Base-by-base conservation (phyloP, 2,888 invertebrate genomes). In the Euplexia lucipara region DNA sequence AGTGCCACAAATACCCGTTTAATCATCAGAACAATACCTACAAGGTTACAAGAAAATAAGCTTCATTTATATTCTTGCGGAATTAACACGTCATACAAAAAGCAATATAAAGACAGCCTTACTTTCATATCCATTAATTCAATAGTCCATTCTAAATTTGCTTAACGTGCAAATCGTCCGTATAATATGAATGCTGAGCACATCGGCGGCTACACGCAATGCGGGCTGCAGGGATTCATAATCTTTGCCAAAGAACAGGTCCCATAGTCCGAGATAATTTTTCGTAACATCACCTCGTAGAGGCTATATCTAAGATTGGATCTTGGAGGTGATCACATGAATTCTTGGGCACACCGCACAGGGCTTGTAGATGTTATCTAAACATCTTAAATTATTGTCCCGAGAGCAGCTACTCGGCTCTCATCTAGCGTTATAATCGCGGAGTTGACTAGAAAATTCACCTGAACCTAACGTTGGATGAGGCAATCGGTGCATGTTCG, bases 331-430 rank as follows among this genome's bases (percentile, higher is more conserved):
- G 94, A 94, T 92, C 94, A 91, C 94, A 92, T 94, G 94, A 92
- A 94, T 94, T 92, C 94, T 88, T 91, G 89, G 86, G 92, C 92
- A 92, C 91, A 91, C 90, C 91, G 91, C 88, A 86, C 89, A 84
- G 85, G 80, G 80, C 94, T 91, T 94, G 94, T 95, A 94, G 94
- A 95, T 95, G 84, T 80, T 94, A 94, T 95, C 95, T 91, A 88
- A 91, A 93, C 92, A 92, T 92, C 93, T 95, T 95, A 94, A 94
- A 93, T 94, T 94, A 94, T 94, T 93, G 92, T 92, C 92, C 87
- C 84, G 88, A 83, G 87, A 83, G 83, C 85, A 79, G 91, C 92
- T 92, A 91, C 92, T 88, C 86, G 85, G 79, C 87, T 86, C 90
- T 90, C 92, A 88, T 90, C 91, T 89, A 85, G 90, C 85, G 85